Base-by-base conservation (phyloP, 1,140 invertebrate species). In the Asbolus verrucosus region DNA sequence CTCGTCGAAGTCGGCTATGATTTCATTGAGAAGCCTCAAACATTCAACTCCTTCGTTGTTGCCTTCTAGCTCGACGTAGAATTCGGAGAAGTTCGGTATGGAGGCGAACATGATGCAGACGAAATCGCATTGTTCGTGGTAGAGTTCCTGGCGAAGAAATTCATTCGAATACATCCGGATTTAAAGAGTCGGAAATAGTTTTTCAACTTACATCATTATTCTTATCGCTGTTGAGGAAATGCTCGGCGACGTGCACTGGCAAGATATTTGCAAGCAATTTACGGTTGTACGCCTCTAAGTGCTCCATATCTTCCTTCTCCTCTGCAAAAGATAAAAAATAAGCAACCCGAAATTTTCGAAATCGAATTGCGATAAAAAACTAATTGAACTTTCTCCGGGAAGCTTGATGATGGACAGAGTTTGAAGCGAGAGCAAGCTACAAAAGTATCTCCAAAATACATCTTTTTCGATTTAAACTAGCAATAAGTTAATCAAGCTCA, bases 41-140 rank as follows among this genome's bases (percentile, higher is more conserved):
- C 96, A 98, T 81, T 98, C 96, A 8, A 98, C 92, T 1, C 96
- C 96, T 81, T 97, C 94, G 82, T 96, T 95, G 82, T 95, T 97
- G 36, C 92, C 93, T 79, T 97, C 96, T 21, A 97, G 85, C 80
- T 98, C 95, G 38, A 96, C 93, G 82, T 98, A 98, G 83, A 98
- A 98, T 75, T 98, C 95, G 0, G 95, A 97, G 83, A 98, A 98
- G 83, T 98, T 98, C 0, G 96, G 94, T 77, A 98, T 97, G 30
- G 94, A 96, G 0, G 95, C 95, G 80, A 98, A 98, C 87, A 98
- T 92, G 24, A 98, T 92, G 82, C 95, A 97, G 5, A 97, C 95
- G 60, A 90, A 94, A 71, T 95, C 93, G 82, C 96, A 98, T 81
- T 97, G 93, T 79, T 98, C 94, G 80, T 97, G 95, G 81, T 98